Evolutionary conservation across 2,113 vertebrate genomes (phyloP).

Genomic region (Myrmecobius fasciatus): DNA sequence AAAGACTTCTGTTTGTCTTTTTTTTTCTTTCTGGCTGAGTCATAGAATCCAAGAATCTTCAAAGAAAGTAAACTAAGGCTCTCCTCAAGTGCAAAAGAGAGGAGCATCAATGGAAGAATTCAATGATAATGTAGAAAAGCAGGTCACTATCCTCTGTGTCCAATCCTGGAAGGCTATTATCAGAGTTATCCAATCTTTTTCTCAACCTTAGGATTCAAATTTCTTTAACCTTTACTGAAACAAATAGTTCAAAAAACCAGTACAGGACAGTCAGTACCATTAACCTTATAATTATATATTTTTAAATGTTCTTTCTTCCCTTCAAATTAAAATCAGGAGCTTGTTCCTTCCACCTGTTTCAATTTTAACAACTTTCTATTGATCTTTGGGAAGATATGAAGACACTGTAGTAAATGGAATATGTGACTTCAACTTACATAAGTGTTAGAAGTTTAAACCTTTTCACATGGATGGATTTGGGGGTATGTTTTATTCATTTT

Average conservation of each 20-base stretch:
- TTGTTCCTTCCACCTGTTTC: slow-evolving; percentile 55
- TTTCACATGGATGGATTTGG: slow-evolving; percentile 40
- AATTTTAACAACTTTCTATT: slow-evolving; percentile 65
- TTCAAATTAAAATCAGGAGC: slow-evolving; percentile 54
- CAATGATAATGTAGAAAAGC: neutral
- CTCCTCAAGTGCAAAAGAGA: neutral
- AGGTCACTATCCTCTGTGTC: neutral
- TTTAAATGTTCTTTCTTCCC: slow-evolving; percentile 45
- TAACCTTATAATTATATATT: slow-evolving; percentile 40
- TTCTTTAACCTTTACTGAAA: slow-evolving; percentile 59
- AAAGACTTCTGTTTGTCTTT: neutral
- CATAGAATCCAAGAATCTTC: neutral
- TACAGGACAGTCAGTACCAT: slow-evolving; percentile 18
- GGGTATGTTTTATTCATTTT: slow-evolving; percentile 15
- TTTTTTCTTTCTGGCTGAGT: neutral
- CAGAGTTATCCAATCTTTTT: slow-evolving; percentile 45
- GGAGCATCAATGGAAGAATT: neutral
- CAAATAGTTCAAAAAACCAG: neutral
- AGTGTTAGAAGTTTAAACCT: slow-evolving; percentile 42
- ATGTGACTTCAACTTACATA: slow-evolving; percentile 27
- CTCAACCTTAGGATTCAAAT: neutral
- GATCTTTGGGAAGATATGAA: slow-evolving; percentile 57
- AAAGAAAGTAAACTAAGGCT: neutral
- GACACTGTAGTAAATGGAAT: slow-evolving; percentile 58
- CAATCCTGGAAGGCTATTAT: slow-evolving; percentile 6